Percentiles rank a stretch among this genome's conserved stretches.
These are phyloP conservation scores for Pseudoatta argentina DNA, from an alignment of 1,140 invertebrate species.

Conservation along the genomic window DNA sequence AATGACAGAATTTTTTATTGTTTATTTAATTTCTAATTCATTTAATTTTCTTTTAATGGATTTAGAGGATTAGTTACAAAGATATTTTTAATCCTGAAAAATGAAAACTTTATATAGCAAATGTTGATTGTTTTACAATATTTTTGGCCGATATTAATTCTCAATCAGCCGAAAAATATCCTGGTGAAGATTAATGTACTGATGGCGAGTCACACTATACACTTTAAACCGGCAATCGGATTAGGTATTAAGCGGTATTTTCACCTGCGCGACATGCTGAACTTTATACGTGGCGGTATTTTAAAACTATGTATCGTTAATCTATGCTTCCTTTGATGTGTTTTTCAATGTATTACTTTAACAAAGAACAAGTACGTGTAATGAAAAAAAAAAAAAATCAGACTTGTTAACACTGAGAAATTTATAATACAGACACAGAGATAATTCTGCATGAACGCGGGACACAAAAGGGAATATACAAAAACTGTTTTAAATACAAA, in stretches of 20 bases:
- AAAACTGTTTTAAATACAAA: slow-evolving; percentile 16
- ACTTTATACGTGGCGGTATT: slow-evolving; percentile 52
- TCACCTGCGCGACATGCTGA: slow-evolving; percentile 44
- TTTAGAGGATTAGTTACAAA: neutral
- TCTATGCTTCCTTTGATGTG: slow-evolving; percentile 33
- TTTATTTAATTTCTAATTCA: neutral
- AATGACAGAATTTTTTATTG: neutral
- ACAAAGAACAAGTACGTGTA: neutral
- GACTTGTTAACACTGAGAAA: slow-evolving; percentile 29
- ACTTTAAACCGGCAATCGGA: slow-evolving; percentile 54
- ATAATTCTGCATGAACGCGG: neutral
- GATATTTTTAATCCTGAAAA: neutral
- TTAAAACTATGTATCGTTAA: slow-evolving; percentile 44
- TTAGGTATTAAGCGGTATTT: slow-evolving; percentile 54
- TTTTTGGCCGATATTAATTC: neutral
- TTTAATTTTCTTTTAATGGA: neutral
- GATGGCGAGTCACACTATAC: slow-evolving; percentile 23
- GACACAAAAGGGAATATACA: neutral
- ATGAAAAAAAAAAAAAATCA: slow-evolving; percentile 4
- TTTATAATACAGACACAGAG: slow-evolving; percentile 14
- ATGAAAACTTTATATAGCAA: neutral
- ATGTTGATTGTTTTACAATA: neutral
- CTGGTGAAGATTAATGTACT: slow-evolving; percentile 30
- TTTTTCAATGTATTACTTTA: slow-evolving; percentile 50
- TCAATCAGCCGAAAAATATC: slow-evolving; percentile 3